A percentile compares a stretch with the other conserved stretches of the same genome.
Conservation (phyloP, 1,140 invertebrate species). For the Caligus rogercresseyi region DNA sequence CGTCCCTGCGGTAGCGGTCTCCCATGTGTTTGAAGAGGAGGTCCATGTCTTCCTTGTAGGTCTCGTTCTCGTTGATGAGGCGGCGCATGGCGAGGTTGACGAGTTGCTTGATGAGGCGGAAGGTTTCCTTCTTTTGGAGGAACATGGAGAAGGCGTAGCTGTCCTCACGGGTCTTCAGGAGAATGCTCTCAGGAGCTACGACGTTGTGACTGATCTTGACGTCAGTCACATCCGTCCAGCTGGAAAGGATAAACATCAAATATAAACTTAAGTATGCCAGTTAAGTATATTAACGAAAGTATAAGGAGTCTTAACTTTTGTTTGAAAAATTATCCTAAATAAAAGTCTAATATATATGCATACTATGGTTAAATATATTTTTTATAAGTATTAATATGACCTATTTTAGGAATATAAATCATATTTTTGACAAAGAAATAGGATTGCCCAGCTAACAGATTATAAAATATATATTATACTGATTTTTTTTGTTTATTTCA, state of each 20-base stretch:
- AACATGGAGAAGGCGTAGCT: conserved; percentile 77
- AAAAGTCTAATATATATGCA: too few species aligned
- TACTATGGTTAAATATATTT: too few species aligned
- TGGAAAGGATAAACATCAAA: too few species aligned
- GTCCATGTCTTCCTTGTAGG: conserved; percentile 37
- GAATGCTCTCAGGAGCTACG: conserved; percentile 64
- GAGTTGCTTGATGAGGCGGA: conserved; percentile 76
- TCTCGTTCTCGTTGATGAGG: conserved; percentile 24
- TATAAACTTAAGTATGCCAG: too few species aligned
- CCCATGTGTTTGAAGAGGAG: conserved; percentile 26
- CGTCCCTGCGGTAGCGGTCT: conserved; percentile 44
- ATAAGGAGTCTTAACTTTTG: too few species aligned
- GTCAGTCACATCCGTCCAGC: conserved; percentile 54
- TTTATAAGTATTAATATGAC: not conserved
- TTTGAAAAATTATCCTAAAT: too few species aligned
- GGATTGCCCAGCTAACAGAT: too few species aligned
- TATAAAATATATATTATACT: too few species aligned
- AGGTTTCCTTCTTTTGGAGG: conserved; percentile 65
- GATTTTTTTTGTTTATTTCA: too few species aligned
- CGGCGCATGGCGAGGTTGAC: conserved; percentile 84
- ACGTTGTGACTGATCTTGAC: conserved; percentile 55
- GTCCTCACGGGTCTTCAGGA: conserved; percentile 58
- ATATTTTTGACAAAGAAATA: conserved; percentile 34
- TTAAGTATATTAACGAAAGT: too few species aligned
- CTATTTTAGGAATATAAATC: not conserved